Evolutionary conservation across 2,113 vertebrate genomes (phyloP).

Genomic region (Centropus unirufus): DNA sequence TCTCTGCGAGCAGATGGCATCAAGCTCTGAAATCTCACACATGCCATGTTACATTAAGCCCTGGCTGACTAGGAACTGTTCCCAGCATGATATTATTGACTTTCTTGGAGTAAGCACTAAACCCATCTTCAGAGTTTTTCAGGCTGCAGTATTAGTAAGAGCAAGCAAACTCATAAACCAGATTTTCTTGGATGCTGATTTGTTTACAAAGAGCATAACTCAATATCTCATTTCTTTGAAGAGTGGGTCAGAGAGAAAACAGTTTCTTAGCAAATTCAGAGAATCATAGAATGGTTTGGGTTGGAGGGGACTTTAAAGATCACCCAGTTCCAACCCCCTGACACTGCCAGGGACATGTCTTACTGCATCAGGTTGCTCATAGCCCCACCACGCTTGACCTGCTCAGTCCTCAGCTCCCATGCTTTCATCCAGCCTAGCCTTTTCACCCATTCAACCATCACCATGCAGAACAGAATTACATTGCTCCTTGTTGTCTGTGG

Average conservation of each 20-base stretch:
- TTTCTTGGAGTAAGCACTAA: not conserved
- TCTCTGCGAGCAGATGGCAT: conserved; percentile 15
- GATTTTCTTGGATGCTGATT: not conserved
- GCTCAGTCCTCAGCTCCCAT: too few relatives aligned
- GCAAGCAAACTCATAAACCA: not conserved
- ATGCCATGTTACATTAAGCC: not conserved
- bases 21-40: not conserved
- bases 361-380: too few relatives aligned
- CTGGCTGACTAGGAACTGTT: not conserved
- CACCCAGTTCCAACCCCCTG: too few relatives aligned
- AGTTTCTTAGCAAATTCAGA: not conserved
- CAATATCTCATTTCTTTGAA: not conserved
- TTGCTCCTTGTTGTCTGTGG: too few relatives aligned
- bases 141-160: not conserved
- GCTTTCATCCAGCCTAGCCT: too few relatives aligned
- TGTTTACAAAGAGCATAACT: not conserved
- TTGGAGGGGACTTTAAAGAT: too few relatives aligned
- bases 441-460: too few relatives aligned
- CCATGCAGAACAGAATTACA: too few relatives aligned
- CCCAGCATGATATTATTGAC: not conserved
- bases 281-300: too few relatives aligned
- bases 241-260: not conserved
- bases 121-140: not conserved
- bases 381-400: too few relatives aligned
- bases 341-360: too few relatives aligned